Percentiles rank a stretch among this genome's conserved stretches.
phyloP scores from a whole-genome alignment of 30 jellyfish, hydroid and myxozoan genomes.

The Calvadosia cruxmelitensis region DNA sequence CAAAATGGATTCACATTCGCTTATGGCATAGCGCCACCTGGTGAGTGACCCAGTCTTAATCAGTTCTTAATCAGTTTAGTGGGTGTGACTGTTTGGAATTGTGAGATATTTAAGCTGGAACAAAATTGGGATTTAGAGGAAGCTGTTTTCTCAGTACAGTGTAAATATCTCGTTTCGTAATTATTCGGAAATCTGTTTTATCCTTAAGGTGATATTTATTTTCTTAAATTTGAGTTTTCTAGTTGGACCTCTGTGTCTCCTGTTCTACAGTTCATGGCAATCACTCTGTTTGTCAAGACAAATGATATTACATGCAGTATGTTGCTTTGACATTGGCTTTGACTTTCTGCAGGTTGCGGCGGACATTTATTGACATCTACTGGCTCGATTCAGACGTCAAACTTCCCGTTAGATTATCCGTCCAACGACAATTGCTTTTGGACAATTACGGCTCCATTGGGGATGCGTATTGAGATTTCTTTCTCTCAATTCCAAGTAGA shows the following conservation, averaged over 20 bases:
- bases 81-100: too few species aligned
- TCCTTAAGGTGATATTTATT: too few species aligned
- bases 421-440: slow-evolving; percentile 55
- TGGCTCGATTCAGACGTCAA: slow-evolving; percentile 37
- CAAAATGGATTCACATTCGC: slow-evolving; percentile 48
- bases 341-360: slow-evolving; percentile 51
- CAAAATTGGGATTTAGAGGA: too few species aligned
- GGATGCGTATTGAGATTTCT: slow-evolving; percentile 28
- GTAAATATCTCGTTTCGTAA: too few species aligned
- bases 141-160: too few species aligned
- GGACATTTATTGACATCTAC: slow-evolving; percentile 51
- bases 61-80: neutral
- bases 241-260: too few species aligned
- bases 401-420: slow-evolving; percentile 30
- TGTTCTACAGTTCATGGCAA: too few species aligned
- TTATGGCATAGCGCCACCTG: slow-evolving; percentile 42
- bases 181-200: too few species aligned
- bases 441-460: slow-evolving; percentile 61
- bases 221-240: too few species aligned
- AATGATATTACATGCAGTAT: neutral
- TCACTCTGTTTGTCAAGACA: too few species aligned
- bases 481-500: slow-evolving; percentile 43
- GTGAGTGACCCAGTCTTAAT: slow-evolving; percentile 12
- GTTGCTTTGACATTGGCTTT: neutral
- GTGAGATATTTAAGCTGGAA: too few species aligned